Conservation (phyloP, 1,140 invertebrate species). For the Drosophila micromelanica region DNA sequence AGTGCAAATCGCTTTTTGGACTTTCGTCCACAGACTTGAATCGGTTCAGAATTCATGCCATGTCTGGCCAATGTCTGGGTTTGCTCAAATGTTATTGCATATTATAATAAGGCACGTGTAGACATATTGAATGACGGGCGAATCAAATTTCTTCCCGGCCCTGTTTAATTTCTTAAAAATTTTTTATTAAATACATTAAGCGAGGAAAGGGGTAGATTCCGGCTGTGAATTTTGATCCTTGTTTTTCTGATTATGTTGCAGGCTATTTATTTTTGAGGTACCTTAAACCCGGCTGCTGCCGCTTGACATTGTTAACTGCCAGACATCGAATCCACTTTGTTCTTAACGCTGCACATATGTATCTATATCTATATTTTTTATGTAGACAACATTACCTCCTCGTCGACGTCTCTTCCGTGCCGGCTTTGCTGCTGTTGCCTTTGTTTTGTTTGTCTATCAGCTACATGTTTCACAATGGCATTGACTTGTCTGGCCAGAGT, state of each 20-base stretch:
- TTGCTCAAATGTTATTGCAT: conserved; percentile 2
- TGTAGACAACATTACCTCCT: conserved; percentile 22
- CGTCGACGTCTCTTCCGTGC: conserved; percentile 10
- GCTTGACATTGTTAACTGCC: conserved; percentile 4
- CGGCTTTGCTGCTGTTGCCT: conserved; percentile 11
- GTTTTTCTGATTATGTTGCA: background rate
- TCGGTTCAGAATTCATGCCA: background rate
- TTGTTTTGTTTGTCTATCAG: conserved; percentile 31
- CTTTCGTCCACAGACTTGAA: background rate
- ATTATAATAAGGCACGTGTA: conserved; percentile 1
- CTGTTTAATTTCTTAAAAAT: background rate
- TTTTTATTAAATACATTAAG: background rate
- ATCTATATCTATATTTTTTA: conserved; percentile 2
- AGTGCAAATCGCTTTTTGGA: background rate
- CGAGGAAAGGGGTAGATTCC: background rate
- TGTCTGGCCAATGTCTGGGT: conserved; percentile 21
- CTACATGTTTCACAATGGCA: conserved; percentile 40
- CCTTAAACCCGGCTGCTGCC: conserved; percentile 16
- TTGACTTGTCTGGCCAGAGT: conserved; percentile 55
- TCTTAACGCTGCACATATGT: background rate
- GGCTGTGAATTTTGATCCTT: background rate
- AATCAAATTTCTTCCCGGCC: conserved; percentile 2
- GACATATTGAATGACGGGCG: conserved; percentile 10
- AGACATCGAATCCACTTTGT: conserved; percentile 10
- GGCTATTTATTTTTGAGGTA: background rate